Conservation (phyloP, 2,797 vertebrate species). For the Pseudomugil gertrudae region DNA sequence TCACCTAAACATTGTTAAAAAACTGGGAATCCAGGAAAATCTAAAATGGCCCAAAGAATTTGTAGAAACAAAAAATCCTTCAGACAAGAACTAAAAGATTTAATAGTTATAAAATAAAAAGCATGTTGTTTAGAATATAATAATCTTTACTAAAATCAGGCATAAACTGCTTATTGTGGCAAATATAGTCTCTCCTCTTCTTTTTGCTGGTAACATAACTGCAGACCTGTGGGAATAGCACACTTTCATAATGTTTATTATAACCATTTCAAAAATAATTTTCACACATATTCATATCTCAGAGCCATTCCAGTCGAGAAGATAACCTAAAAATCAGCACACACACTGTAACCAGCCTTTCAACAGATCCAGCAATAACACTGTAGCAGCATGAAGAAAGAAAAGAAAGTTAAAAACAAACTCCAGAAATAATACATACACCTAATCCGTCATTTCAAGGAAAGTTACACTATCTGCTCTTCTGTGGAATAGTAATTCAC, state of each 20-base stretch:
- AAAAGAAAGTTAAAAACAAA: neutral
- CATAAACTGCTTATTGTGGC: too few species aligned
- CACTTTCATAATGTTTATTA: neutral
- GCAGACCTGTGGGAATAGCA: neutral
- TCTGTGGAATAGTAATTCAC: neutral
- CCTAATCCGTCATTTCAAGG: neutral
- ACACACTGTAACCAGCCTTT: neutral
- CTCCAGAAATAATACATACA: neutral
- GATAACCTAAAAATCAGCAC: neutral
- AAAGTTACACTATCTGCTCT: too few species aligned
- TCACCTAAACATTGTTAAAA: too few species aligned
- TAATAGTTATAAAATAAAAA: neutral
- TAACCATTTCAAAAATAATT: neutral
- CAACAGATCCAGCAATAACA: neutral
- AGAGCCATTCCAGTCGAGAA: neutral
- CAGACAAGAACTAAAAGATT: neutral
- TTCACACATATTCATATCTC: neutral
- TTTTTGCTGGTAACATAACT: neutral
- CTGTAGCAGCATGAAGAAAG: slow-evolving; percentile 9
- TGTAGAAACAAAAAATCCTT: neutral
- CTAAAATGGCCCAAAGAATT: too few species aligned
- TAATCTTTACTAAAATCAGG: neutral
- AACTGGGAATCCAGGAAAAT: too few species aligned
- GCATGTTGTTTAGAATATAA: neutral
- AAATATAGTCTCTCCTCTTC: too few species aligned